Evolutionary conservation across 2,797 vertebrate species (phyloP), one percentile per base, ranked within the genome.

Genomic region (Pteronotus mesoamericanus): DNA sequence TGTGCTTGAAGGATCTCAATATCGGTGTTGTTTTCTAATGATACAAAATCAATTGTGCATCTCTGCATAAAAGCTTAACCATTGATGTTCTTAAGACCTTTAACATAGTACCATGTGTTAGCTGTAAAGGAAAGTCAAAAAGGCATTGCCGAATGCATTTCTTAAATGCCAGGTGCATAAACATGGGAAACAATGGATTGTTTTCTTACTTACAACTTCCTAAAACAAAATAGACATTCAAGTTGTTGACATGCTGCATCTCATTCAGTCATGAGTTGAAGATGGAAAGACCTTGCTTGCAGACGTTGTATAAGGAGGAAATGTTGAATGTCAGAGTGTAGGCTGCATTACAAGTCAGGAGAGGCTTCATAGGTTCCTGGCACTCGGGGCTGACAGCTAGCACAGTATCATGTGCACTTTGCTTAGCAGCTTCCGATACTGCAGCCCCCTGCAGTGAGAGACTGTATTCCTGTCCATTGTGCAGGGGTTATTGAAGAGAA

Each of bases 371-470:
- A 2, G 53, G 75, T 68, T 32, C 88, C 87, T 87, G 1, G 79
- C 75, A 93, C 71, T 84, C 44, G 39, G 39, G 9, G 66, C 95
- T 80, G 0, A 34, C 46, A 86, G 91, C 93, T 64, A 94, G 74
- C 61, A 78, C 93, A 53, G 93, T 68, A 75, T 96, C 97, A 86
- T 89, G 10, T 95, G 96, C 86, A 93, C 75, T 87, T 15, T 77
- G 68, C 85, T 95, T 94, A 77, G 95, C 94, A 91, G 93, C 93
- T 97, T 94, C 95, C 96, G 72, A 77, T 95, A 97, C 98, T 32
- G 96, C 98, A 98, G 97, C 95, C 96, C 96, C 84, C 98, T 98
- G 98, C 98, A 98, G 98, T 97, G 90, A 95, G 78, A 89, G 53
- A 72, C 32, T 86, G 29, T 59, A 86, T 97, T 95, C 89, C 93